Conservation (phyloP, 2,888 invertebrate species). For the Erebia aethiops region DNA sequence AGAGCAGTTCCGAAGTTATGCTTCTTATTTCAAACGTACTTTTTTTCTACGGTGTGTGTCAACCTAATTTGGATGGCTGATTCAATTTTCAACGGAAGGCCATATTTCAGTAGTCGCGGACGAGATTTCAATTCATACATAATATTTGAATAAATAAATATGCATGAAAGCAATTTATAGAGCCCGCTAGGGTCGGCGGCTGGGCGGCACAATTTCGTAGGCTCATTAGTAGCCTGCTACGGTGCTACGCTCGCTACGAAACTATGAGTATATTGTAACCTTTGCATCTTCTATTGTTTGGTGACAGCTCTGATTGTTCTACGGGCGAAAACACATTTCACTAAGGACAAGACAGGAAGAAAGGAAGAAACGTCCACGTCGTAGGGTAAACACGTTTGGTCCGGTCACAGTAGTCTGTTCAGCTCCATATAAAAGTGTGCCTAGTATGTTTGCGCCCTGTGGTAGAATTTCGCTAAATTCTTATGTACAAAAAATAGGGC, state of each 20-base stretch:
- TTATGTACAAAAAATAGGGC: background rate
- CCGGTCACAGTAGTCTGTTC: too few species aligned
- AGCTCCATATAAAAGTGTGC: too few species aligned
- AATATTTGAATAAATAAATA: constrained; percentile 83
- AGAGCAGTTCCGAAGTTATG: constrained; percentile 48
- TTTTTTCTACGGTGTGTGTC: constrained; percentile 51
- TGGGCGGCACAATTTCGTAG: constrained; percentile 70
- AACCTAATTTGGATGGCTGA: constrained; percentile 72
- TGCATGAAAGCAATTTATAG: constrained; percentile 83
- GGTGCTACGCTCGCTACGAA: constrained; percentile 56
- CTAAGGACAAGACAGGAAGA: too few species aligned
- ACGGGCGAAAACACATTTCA: too few species aligned
- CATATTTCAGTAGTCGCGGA: constrained; percentile 76
- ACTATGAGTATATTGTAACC: constrained; percentile 57
- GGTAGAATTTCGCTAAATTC: background rate
- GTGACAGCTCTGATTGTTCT: background rate
- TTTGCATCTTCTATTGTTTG: constrained; percentile 16
- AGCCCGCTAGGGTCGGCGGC: constrained; percentile 60
- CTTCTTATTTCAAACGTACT: constrained; percentile 47
- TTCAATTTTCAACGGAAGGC: constrained; percentile 70
- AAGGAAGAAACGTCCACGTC: too few species aligned
- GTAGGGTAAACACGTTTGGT: too few species aligned
- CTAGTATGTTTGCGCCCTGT: too few species aligned
- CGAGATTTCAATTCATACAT: constrained; percentile 81
- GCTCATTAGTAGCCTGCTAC: constrained; percentile 73